Evolutionary conservation across 2,797 vertebrate species (phyloP).

Genomic region (Labeo calbasu): DNA sequence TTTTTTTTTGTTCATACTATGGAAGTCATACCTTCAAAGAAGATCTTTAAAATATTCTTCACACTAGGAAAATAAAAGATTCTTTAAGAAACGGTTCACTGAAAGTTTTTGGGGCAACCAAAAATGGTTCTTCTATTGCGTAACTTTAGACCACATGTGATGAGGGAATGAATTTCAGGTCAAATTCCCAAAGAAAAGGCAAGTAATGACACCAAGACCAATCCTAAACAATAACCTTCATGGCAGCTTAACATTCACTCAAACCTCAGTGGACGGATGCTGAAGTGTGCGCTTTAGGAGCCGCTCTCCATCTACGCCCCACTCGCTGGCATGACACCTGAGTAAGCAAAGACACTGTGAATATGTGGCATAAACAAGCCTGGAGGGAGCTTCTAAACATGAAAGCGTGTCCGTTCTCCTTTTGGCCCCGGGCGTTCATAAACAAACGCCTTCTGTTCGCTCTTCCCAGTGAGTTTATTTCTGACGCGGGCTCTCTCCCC

Average conservation of each 20-base stretch:
- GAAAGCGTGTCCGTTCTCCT: constrained; percentile 59
- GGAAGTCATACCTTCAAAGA: neutral
- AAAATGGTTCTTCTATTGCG: too few species aligned
- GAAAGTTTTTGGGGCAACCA: neutral
- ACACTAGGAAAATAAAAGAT: neutral
- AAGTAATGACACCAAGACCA: neutral
- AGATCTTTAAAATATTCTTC: neutral
- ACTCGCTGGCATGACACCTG: constrained; percentile 22
- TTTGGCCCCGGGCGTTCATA: constrained; percentile 61
- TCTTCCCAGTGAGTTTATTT: constrained; percentile 56
- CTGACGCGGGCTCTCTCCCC: constrained; percentile 36
- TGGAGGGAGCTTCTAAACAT: constrained; percentile 62
- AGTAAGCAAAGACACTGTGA: constrained; percentile 55
- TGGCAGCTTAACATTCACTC: neutral
- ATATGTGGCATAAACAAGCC: constrained; percentile 68
- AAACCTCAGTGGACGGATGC: neutral
- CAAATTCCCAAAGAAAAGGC: neutral
- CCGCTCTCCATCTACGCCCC: neutral
- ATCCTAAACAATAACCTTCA: constrained; percentile 10
- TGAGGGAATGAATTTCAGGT: neutral
- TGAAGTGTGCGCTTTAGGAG: neutral
- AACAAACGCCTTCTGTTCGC: constrained; percentile 64
- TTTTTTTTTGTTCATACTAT: too few species aligned
- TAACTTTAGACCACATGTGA: constrained; percentile 6
- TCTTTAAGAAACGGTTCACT: neutral